phyloP scores from a whole-genome alignment of 2,888 invertebrate genomes.

The Catocala sponsa region DNA sequence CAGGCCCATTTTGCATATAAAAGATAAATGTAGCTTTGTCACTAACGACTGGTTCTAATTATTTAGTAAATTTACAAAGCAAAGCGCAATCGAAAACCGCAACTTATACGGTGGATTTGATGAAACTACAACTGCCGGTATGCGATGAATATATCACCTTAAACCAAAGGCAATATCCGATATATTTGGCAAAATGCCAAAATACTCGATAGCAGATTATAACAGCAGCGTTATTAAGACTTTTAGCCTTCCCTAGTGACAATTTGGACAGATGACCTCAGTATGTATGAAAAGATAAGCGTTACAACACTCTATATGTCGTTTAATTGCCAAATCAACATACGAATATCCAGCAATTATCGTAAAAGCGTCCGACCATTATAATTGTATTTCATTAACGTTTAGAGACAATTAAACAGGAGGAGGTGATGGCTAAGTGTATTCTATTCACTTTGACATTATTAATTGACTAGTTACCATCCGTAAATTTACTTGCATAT shows the following conservation, averaged over 20 bases:
- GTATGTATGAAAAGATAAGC: slow-evolving; percentile 2
- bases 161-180: not conserved
- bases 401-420: not conserved
- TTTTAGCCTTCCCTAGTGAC: not conserved
- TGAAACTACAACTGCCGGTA: not conserved
- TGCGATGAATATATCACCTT: no score
- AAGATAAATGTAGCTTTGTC: no score
- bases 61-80: no score
- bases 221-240: not conserved
- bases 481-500: no score
- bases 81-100: not conserved
- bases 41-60: no score
- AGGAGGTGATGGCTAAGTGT: not conserved
- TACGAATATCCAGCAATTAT: slow-evolving; percentile 8
- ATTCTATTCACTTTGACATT: no score
- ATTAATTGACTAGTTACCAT: no score
- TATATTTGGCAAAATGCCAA: slow-evolving; percentile 1
- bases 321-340: slow-evolving; percentile 5
- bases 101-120: not conserved
- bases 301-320: not conserved
- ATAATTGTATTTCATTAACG: slow-evolving; percentile 9
- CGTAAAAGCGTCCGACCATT: slow-evolving; percentile 6
- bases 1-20: no score
- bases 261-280: no score
- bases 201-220: slow-evolving; percentile 2